Evolutionary conservation across 2,797 vertebrate genomes (phyloP), one percentile per base, ranked within the genome.

Genomic region (Darevskia mixta): DNA sequence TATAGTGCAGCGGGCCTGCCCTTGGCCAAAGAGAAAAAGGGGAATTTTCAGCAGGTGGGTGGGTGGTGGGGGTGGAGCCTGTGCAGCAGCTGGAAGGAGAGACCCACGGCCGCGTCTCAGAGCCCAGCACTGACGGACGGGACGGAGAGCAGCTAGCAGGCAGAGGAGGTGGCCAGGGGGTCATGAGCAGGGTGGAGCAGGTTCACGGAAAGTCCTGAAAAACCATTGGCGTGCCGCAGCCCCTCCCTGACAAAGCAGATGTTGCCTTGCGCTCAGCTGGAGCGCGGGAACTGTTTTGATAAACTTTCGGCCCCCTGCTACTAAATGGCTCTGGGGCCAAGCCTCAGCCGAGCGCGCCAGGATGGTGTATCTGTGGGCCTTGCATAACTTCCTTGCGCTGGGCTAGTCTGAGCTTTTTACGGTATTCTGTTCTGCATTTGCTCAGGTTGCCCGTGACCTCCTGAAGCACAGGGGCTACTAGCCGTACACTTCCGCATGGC

Each of bases 251-350:
- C 92, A 92, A 90, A 87, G 41, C 92, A n/a, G 92, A 91, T 90
- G 92, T 85, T n/a, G 87, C 94, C 84, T 94, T 88, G 88, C 89
- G 86, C 91, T 0, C 92, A 91, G 94, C 92, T 93, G 92, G 95
- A 94, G 93, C 85, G 86, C 89, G 82, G 94, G 92, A 88, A 95
- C 91, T 96, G 90, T 95, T 96, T 95, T 94, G 95, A 95, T 96
- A 95, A 96, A 95, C 95, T 94, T 95, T 95, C 92, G 87, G 91
- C 94, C 94, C 94, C 93, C 95, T 95, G 95, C 95, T 96, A 95
- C 95, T 96, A 94, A 95, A 91, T 92, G 92, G 71, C 81, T 92
- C 94, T 95, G 20, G 90, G 91, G 95, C 94, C 91, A 90, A 35
- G 79, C 87, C 91, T 83, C 83, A 61, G 77, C 92, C 85, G 80